Base-by-base conservation (phyloP, 2,113 vertebrate genomes). In the Rafetus swinhoei region DNA sequence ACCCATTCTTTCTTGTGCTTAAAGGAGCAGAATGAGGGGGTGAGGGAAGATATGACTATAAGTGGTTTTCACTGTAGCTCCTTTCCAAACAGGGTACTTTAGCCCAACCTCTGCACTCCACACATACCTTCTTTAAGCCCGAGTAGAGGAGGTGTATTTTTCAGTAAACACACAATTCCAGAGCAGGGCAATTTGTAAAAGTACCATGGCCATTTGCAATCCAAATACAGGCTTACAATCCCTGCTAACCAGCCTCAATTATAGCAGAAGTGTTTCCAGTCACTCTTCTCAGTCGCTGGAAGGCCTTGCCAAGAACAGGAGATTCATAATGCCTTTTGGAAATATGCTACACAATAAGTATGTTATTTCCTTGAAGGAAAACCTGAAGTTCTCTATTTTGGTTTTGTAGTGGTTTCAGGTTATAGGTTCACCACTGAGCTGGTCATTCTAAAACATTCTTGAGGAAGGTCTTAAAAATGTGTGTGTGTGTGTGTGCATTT, bases 191-290 rank as follows among this genome's bases (percentile, higher is more conserved):
- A 98, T 98, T 97, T 98, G 97, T 97, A 94, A 94, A 96, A 97
- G 97, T 93, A 97, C 96, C 93, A 76, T 95, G 95, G 94, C 74
- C 95, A 96, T 98, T 97, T 97, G 97, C 98, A 97, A 97, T 97
- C 97, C 98, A 97, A 98, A 98, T 97, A 96, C 95, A 93, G 95
- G 93, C 88, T 96, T 91, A 96, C 92, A 96, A 98, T 97, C 97
- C 97, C 94, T 86, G 88, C 97, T 97, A 97, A 98, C 95, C 97
- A 97, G 97, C 97, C 89, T 96, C 98, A 97, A 93, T 96, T 98
- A 97, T 72, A 29, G 83, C 92, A 82, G 86, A 94, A 95, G 94
- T 96, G 91, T 95, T 98, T 98, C 94, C 97, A 97, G 97, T 97
- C 91, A 96, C 83, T 18, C 53, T 86, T 93, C 79, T 22, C 39